Evolutionary conservation across 2,888 invertebrate genomes (phyloP).

Genomic region (Saturnia pavonia): DNA sequence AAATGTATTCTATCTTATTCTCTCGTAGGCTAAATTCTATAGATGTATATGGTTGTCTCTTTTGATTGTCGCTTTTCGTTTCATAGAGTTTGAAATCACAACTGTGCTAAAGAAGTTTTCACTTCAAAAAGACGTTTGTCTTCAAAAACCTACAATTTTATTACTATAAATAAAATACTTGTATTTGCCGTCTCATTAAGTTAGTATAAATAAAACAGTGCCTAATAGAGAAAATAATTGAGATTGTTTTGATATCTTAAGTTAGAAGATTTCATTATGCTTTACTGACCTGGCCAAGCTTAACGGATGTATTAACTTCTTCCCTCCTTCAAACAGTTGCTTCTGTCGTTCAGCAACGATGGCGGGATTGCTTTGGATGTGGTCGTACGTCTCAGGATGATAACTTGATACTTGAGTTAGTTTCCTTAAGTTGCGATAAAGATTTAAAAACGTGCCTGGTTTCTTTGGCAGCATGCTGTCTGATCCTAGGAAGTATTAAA

Average conservation of each 20-base stretch:
- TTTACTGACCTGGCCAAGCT: slow-evolving; percentile 50
- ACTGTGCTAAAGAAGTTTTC: too few species aligned
- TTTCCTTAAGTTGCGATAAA: slow-evolving; percentile 37
- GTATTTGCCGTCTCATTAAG: too few species aligned
- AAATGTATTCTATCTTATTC: too few species aligned
- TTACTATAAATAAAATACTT: too few species aligned
- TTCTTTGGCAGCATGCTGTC: slow-evolving; percentile 46
- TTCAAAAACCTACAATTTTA: too few species aligned
- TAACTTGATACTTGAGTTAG: slow-evolving; percentile 41
- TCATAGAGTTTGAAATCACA: too few species aligned
- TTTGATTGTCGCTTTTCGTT: too few species aligned
- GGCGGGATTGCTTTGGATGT: slow-evolving; percentile 53
- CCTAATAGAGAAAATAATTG: neutral
- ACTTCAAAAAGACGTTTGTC: too few species aligned
- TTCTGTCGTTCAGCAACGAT: slow-evolving; percentile 54
- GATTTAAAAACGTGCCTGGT: slow-evolving; percentile 18
- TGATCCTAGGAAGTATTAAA: slow-evolving; percentile 38
- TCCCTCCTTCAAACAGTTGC: slow-evolving; percentile 43
- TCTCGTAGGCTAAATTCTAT: too few species aligned
- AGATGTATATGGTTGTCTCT: too few species aligned
- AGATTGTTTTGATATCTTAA: neutral
- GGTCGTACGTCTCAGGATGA: slow-evolving; percentile 50
- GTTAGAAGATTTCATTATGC: neutral
- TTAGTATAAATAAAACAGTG: neutral
- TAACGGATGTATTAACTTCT: slow-evolving; percentile 52